A percentile compares a stretch with the other conserved stretches of the same genome.
Evolutionary conservation across 2,797 vertebrate species (phyloP).

Genomic region (Spheniscus humboldti): DNA sequence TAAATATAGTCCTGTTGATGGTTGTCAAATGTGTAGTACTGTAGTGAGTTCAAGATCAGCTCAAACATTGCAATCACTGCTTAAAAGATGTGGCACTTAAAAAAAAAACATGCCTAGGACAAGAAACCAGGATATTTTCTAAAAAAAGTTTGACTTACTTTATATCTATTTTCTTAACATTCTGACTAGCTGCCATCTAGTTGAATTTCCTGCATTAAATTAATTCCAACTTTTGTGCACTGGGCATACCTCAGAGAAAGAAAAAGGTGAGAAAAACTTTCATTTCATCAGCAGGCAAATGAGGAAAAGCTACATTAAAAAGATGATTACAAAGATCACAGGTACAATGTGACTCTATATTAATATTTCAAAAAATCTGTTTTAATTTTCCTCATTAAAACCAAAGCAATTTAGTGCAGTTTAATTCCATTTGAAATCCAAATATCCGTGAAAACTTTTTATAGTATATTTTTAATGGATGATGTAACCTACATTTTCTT

Average conservation of each 20-base stretch:
- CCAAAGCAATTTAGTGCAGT: neutral
- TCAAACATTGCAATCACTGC: neutral
- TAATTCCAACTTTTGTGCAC: neutral
- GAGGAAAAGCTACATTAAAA: neutral
- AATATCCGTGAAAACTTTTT: neutral
- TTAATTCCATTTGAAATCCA: neutral
- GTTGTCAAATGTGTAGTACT: neutral
- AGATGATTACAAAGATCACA: neutral
- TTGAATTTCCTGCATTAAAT: neutral
- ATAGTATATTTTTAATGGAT: neutral
- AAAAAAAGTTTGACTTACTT: neutral
- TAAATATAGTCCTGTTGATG: neutral
- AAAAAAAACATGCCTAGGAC: neutral
- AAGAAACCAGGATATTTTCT: neutral
- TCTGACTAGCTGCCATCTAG: neutral
- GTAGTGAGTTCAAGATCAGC: neutral
- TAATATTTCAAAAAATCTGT: neutral
- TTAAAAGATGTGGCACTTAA: neutral
- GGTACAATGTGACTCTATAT: neutral
- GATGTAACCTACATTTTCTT: neutral
- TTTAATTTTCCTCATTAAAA: neutral
- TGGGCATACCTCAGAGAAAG: neutral
- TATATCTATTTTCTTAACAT: neutral
- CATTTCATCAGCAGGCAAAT: neutral
- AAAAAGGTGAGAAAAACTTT: neutral